A percentile compares a stretch with the other conserved stretches of the same genome.
Evolutionary conservation across 2,113 vertebrate species (phyloP).

Genomic region (Rattus norvegicus): GRCr8 NC_086035.1:26393501-26394000

Average conservation of each 20-base stretch:
- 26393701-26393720: neutral
- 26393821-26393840: conserved; percentile 45
- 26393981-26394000: neutral
- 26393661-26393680: neutral
- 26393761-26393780: neutral
- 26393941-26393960: neutral
- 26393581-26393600: neutral
- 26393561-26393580: neutral
- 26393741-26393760: neutral
- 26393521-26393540: neutral
- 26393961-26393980: neutral
- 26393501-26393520: neutral
- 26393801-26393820: neutral
- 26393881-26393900: conserved; percentile 29
- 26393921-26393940: neutral
- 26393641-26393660: neutral
- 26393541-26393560: neutral
- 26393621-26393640: neutral
- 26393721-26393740: neutral
- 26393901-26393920: neutral
- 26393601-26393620: neutral
- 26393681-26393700: neutral
- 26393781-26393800: neutral
- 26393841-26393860: neutral
- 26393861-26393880: conserved; percentile 13